phyloP scores from a whole-genome alignment of 2,888 invertebrate species.

The Dorcus parallelipipedus region DNA sequence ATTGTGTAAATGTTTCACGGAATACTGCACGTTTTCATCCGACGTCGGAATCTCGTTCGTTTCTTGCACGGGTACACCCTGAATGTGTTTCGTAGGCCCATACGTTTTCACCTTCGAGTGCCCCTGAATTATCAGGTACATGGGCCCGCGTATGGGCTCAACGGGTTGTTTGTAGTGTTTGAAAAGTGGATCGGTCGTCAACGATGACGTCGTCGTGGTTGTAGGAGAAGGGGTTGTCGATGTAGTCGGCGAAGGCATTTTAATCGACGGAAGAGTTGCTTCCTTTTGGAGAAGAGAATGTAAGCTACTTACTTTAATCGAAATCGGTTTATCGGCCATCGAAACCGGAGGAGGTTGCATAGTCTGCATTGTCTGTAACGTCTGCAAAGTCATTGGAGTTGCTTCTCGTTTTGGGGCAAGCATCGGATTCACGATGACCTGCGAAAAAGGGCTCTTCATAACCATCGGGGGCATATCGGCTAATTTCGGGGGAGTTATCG shows the following conservation, averaged over 20 bases:
- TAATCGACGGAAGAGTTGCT: constrained; percentile 16
- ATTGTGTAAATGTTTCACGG: constrained; percentile 57
- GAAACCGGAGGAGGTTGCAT: constrained; percentile 57
- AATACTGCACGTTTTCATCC: constrained; percentile 45
- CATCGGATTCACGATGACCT: constrained; percentile 21
- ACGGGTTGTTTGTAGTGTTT: constrained; percentile 61
- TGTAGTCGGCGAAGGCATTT: constrained; percentile 25
- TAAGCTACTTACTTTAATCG: not conserved
- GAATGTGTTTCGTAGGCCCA: constrained; percentile 57
- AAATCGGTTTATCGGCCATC: constrained; percentile 17
- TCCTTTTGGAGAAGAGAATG: constrained; percentile 32
- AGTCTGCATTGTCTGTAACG: constrained; percentile 57
- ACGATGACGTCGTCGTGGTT: constrained; percentile 52
- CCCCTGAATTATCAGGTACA: constrained; percentile 79
- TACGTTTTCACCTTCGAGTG: constrained; percentile 85
- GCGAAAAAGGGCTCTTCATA: constrained; percentile 15
- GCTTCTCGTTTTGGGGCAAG: constrained; percentile 18
- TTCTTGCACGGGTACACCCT: constrained; percentile 50
- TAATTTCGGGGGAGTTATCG: constrained; percentile 24
- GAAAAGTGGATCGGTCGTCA: constrained; percentile 61
- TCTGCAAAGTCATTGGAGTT: constrained; percentile 35
- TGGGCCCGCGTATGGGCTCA: constrained; percentile 59
- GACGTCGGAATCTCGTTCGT: constrained; percentile 56
- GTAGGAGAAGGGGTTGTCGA: constrained; percentile 48
- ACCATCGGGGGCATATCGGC: constrained; percentile 18